phyloP scores from a whole-genome alignment of 2,113 vertebrate species.

The Poeciliopsis turrubarensis region DNA sequence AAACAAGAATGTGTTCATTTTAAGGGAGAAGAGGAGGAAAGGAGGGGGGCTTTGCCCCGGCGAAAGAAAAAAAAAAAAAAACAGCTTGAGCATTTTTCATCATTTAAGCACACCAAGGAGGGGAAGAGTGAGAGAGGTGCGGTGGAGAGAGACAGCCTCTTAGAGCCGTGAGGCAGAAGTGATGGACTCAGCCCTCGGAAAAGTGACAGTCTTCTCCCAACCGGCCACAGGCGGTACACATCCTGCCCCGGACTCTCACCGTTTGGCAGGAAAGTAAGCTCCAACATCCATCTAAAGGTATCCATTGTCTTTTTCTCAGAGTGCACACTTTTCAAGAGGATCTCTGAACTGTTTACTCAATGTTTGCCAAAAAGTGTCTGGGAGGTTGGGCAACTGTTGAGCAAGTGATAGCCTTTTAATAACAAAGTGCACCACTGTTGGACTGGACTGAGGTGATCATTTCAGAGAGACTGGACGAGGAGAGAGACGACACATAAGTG shows the following conservation, averaged over 20 bases:
- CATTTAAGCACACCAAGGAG: slow-evolving; percentile 79
- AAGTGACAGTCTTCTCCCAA: slow-evolving; percentile 66
- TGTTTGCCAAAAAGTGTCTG: slow-evolving; percentile 33
- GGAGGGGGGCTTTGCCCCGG: slow-evolving; percentile 62
- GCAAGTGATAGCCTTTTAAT: slow-evolving; percentile 49
- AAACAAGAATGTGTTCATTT: slow-evolving; percentile 71
- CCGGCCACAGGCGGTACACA: slow-evolving; percentile 60
- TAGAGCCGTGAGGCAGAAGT: slow-evolving; percentile 70
- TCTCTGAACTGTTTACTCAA: slow-evolving; percentile 27
- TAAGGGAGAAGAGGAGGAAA: slow-evolving; percentile 59
- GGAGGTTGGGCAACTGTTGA: slow-evolving; percentile 30
- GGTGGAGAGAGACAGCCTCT: slow-evolving; percentile 80
- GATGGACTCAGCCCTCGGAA: slow-evolving; percentile 74
- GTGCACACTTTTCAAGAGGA: slow-evolving; percentile 39
- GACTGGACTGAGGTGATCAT: slow-evolving; percentile 66
- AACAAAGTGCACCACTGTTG: slow-evolving; percentile 38
- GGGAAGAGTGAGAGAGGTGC: slow-evolving; percentile 62
- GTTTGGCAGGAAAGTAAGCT: slow-evolving; percentile 44
- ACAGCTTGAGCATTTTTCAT: slow-evolving; percentile 72
- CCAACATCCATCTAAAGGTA: slow-evolving; percentile 26
- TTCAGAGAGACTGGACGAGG: slow-evolving; percentile 34
- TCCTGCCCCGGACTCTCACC: slow-evolving; percentile 53
- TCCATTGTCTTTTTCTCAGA: slow-evolving; percentile 11
- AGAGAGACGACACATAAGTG: slow-evolving; percentile 29
- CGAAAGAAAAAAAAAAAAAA: slow-evolving; percentile 38